These are phyloP conservation scores for Lithophane leautieri DNA, from an alignment of 2,888 invertebrate genomes.

Conservation along the genomic window DNA sequence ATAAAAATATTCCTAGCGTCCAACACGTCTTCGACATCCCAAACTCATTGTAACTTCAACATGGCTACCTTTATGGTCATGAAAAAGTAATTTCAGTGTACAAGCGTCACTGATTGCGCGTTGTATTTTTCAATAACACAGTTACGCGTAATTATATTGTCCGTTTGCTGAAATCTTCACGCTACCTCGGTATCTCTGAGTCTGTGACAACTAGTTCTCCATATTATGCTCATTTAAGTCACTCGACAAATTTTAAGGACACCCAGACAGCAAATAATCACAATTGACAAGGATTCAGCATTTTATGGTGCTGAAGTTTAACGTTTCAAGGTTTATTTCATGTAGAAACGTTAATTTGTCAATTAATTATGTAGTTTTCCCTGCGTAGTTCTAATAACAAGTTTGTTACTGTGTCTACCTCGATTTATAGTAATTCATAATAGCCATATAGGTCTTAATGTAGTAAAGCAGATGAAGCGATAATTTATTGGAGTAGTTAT, in stretches of 20 bases:
- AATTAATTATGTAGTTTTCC: constrained; percentile 28
- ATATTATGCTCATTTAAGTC: constrained; percentile 28
- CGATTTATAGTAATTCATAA: neutral
- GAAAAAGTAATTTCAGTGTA: constrained; percentile 52
- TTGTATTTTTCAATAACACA: constrained; percentile 63
- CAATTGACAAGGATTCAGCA: constrained; percentile 47
- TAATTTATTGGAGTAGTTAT: constrained; percentile 7
- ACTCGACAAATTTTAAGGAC: constrained; percentile 51
- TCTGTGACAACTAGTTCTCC: constrained; percentile 37
- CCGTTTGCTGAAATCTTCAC: constrained; percentile 66
- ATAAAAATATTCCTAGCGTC: constrained; percentile 26
- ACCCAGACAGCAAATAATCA: constrained; percentile 35
- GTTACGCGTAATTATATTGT: constrained; percentile 68
- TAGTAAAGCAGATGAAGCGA: neutral
- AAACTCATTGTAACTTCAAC: constrained; percentile 39
- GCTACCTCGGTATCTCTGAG: constrained; percentile 35
- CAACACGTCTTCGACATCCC: constrained; percentile 26
- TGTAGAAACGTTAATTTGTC: constrained; percentile 8
- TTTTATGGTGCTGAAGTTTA: constrained; percentile 36
- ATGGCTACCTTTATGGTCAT: constrained; percentile 44
- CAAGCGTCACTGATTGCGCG: constrained; percentile 52
- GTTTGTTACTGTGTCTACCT: neutral
- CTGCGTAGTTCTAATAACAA: neutral
- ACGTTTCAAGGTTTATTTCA: constrained; percentile 16
- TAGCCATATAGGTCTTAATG: too few species aligned